Evolutionary conservation across 2,797 vertebrate species (phyloP).

Genomic region (Tokudaia muenninki): DNA sequence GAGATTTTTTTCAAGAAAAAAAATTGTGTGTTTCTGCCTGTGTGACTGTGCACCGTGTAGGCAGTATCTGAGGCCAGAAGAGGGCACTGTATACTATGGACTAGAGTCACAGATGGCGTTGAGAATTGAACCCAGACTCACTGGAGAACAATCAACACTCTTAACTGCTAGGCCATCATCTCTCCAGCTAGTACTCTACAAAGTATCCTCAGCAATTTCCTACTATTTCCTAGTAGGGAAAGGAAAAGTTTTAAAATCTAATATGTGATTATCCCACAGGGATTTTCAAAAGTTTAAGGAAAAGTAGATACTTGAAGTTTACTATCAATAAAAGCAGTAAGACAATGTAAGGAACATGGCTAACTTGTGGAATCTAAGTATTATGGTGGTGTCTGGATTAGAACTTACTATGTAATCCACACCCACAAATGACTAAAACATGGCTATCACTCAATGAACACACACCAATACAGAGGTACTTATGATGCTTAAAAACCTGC

Average conservation of each 20-base stretch:
- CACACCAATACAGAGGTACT: not conserved
- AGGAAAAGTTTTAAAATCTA: constrained; percentile 28
- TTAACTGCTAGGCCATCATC: not conserved
- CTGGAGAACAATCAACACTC: not conserved
- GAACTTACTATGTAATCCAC: not conserved
- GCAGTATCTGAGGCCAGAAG: not conserved
- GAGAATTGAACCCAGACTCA: not conserved
- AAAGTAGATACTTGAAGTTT: not conserved
- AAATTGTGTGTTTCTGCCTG: not conserved
- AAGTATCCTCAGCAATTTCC: not conserved
- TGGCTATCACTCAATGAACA: not conserved
- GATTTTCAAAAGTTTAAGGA: not conserved
- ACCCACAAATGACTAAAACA: constrained; percentile 38
- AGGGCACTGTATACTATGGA: not conserved
- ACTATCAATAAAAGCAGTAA: not conserved
- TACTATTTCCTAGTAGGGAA: not conserved
- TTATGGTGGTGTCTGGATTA: not conserved
- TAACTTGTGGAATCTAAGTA: not conserved
- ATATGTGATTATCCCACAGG: not conserved
- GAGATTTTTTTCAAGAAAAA: not conserved
- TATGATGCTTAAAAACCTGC: constrained; percentile 25
- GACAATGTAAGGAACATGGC: not conserved
- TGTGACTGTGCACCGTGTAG: not conserved
- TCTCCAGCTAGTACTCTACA: not conserved
- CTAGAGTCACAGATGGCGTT: not conserved